These are phyloP conservation scores for Pyrochroa serraticornis DNA, from an alignment of 2,888 invertebrate species.

Conservation along the genomic window DNA sequence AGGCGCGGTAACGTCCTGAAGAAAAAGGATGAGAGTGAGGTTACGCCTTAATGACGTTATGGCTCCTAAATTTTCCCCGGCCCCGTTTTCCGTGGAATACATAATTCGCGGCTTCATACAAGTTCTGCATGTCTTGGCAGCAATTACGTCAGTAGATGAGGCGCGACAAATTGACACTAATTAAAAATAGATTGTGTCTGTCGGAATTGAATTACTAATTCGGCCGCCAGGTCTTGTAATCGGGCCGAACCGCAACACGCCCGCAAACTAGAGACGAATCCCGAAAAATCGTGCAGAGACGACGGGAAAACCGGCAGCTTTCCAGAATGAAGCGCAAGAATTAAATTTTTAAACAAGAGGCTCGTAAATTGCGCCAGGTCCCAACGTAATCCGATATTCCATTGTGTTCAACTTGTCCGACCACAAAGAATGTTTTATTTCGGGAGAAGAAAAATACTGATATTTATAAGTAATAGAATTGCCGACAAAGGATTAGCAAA, in stretches of 20 bases:
- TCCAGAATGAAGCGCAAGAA: no score
- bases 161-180: constrained; percentile 32
- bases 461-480: background rate
- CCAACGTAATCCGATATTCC: constrained; percentile 2
- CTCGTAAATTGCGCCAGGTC: background rate
- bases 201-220: constrained; percentile 32
- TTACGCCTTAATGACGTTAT: no score
- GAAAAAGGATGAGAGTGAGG: no score
- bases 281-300: no score
- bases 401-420: constrained; percentile 4
- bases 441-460: background rate
- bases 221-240: constrained; percentile 18
- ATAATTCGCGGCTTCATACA: constrained; percentile 10
- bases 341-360: no score
- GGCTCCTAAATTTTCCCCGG: no score
- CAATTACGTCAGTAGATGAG: constrained; percentile 28
- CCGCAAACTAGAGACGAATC: no score
- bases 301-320: no score
- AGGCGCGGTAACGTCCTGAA: no score
- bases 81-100: background rate
- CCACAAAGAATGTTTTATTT: background rate
- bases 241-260: no score
- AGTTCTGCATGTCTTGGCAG: constrained; percentile 26
- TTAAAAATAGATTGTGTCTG: constrained; percentile 31
- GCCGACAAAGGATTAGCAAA: constrained; percentile 5